Percentiles rank a stretch among this genome's conserved stretches.
Evolutionary conservation across 2,113 vertebrate species (phyloP).

Genomic region (Tupaia tana): DNA sequence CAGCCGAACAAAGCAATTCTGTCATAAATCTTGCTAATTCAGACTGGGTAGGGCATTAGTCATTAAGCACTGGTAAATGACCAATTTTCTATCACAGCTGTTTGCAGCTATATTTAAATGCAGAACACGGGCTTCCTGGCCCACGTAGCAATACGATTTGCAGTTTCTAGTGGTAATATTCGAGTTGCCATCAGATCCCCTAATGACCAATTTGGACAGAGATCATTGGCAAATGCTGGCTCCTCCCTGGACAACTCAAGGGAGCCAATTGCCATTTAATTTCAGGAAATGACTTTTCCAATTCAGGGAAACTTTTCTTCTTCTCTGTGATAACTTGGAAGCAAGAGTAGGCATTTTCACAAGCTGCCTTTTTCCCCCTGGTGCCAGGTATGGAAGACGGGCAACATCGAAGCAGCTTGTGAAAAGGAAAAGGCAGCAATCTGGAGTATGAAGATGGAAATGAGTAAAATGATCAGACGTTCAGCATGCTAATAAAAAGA

Average conservation of each 20-base stretch:
- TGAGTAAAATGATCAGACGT: slow-evolving; percentile 42
- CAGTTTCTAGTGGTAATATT: slow-evolving; percentile 54
- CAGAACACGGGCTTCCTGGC: not conserved
- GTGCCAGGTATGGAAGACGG: slow-evolving; percentile 49
- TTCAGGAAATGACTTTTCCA: not conserved
- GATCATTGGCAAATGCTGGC: slow-evolving; percentile 21
- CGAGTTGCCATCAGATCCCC: slow-evolving; percentile 15
- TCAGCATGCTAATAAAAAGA: slow-evolving; percentile 55
- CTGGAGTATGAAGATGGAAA: not conserved
- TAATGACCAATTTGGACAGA: slow-evolving; percentile 55
- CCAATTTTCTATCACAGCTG: slow-evolving; percentile 50
- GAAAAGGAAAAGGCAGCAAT: not conserved
- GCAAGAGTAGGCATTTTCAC: not conserved
- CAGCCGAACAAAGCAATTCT: slow-evolving; percentile 65
- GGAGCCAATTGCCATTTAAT: slow-evolving; percentile 45
- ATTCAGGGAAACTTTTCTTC: not conserved
- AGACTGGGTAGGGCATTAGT: slow-evolving; percentile 52
- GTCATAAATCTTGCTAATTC: slow-evolving; percentile 50
- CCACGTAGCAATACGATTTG: slow-evolving; percentile 48
- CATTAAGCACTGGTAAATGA: slow-evolving; percentile 66
- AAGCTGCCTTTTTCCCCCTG: slow-evolving; percentile 51
- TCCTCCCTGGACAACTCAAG: not conserved
- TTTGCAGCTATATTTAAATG: slow-evolving; percentile 48
- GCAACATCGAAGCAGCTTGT: slow-evolving; percentile 34
- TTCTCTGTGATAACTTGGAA: not conserved